phyloP scores from a whole-genome alignment of 2,888 invertebrate genomes.

The Sycophila texana region DNA sequence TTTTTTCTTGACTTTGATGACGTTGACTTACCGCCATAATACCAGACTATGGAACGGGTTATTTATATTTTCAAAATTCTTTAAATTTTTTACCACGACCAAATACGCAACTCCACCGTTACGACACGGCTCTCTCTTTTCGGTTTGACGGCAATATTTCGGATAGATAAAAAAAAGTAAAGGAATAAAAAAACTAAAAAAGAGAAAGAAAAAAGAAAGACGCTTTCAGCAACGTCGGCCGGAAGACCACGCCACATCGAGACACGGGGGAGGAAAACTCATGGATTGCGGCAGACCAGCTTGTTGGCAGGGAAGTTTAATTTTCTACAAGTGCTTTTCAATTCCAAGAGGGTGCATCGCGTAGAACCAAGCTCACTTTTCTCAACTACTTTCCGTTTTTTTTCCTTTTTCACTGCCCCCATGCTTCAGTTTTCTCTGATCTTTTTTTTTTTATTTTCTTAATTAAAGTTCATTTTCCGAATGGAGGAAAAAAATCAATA shows the following conservation, averaged over 20 bases:
- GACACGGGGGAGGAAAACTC: constrained; percentile 72
- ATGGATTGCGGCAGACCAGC: constrained; percentile 75
- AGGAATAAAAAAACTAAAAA: constrained; percentile 14
- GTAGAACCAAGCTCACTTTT: constrained; percentile 46
- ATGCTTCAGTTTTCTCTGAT: constrained; percentile 1
- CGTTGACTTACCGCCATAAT: neutral
- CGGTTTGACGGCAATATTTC: constrained; percentile 58
- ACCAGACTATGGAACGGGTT: constrained; percentile 24
- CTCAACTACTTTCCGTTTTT: constrained; percentile 27
- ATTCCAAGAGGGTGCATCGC: constrained; percentile 74
- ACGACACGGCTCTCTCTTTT: constrained; percentile 53
- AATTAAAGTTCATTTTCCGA: constrained; percentile 48
- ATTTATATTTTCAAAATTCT: constrained; percentile 42
- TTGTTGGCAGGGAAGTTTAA: constrained; percentile 76
- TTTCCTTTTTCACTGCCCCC: constrained; percentile 9
- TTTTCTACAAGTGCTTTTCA: constrained; percentile 75
- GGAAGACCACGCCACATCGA: constrained; percentile 71
- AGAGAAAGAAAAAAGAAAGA: constrained; percentile 62
- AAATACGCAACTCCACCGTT: constrained; percentile 56
- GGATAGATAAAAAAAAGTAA: constrained; percentile 38
- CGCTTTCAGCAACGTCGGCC: constrained; percentile 72
- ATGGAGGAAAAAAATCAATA: constrained; percentile 36
- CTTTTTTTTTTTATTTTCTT: constrained; percentile 32
- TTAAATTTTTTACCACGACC: constrained; percentile 8
- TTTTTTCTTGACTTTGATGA: neutral